Conservation (phyloP, 2,888 invertebrate species). For the Julus scandinavius region DNA sequence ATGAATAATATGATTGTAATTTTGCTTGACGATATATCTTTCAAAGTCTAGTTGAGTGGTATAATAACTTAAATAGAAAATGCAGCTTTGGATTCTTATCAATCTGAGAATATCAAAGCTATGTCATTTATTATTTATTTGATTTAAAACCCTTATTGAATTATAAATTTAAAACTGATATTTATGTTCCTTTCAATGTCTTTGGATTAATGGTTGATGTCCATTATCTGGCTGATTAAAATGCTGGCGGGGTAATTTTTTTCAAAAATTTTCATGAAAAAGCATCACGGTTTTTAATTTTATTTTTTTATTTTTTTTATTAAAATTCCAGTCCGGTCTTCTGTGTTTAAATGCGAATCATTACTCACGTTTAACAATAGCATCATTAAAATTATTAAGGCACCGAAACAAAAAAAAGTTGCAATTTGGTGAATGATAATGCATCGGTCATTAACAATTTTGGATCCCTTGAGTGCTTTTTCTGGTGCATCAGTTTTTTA, state of each 20-base stretch:
- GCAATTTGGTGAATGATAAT: slow-evolving; percentile 7
- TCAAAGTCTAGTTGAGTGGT: too few species aligned
- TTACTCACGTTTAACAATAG: slow-evolving; percentile 39
- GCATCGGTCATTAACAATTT: slow-evolving; percentile 22
- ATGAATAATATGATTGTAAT: too few species aligned
- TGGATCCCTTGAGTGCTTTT: slow-evolving; percentile 1
- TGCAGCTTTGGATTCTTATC: not conserved
- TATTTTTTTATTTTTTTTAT: not conserved
- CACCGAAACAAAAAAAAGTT: not conserved
- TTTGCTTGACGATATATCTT: too few species aligned
- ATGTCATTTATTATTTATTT: not conserved
- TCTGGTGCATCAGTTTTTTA: not conserved
- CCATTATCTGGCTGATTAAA: slow-evolving; percentile 22
- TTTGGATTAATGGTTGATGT: not conserved
- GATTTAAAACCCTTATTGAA: not conserved
- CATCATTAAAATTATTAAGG: slow-evolving; percentile 30
- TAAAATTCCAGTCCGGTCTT: not conserved
- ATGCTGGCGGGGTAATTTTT: not conserved
- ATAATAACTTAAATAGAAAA: too few species aligned
- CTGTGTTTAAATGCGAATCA: not conserved
- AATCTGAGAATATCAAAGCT: not conserved
- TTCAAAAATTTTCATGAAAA: not conserved
- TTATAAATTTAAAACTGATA: not conserved
- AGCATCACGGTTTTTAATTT: not conserved
- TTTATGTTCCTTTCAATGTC: not conserved